Evolutionary conservation across 2,797 vertebrate species (phyloP), one percentile per base, ranked within the genome.

Genomic region (Cossypha niveicapilla): DNA sequence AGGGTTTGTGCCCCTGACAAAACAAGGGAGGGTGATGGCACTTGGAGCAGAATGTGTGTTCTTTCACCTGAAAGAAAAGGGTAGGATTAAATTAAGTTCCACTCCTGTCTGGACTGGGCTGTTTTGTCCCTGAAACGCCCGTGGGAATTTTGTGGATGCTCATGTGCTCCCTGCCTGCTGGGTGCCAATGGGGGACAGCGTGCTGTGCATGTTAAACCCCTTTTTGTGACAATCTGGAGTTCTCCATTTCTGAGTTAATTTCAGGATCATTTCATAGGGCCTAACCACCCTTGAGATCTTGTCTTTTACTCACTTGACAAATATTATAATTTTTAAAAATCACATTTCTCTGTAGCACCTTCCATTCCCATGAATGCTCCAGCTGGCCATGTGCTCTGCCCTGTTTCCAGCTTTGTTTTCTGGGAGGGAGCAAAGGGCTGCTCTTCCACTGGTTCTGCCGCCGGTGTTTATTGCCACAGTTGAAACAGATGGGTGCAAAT

Each of bases 1-100:
- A 2, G 35, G 18, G 3, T 1, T 3, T 2, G 54, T 58, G 80
- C 14, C 4, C 6, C 58, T 2, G 5, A 21, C 65, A 56, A 7
- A 67, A 28, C 45, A 7, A 25, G 60, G 44, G 37, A 57, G 53
- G 63, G 30, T 4, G 18, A 22, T 1, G 16, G 18, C 48, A 6
- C 47, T 28, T 11, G 3, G 11, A 60, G 32, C 50, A 58, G 63
- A 34, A 50, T 2, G 3, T 8, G 12, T 16, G 39, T 51, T 34
- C 62, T 37, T 39, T 21, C 37, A 7, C 8, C 24, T 37, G 61
- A 18, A 68, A n/a, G 24, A 27, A 34, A 76, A 74, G 14, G 12
- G 61, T 54, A 68, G 28, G 44, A 42, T 21, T 45, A 34, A 50
- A 66, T 68, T 7, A 11, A 61, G 27, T 22, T 44, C 62, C 10